Evolutionary conservation across 1,140 invertebrate species (phyloP), one percentile per base, ranked within the genome.

Genomic region (Caenorhabditis briggsae): DNA sequence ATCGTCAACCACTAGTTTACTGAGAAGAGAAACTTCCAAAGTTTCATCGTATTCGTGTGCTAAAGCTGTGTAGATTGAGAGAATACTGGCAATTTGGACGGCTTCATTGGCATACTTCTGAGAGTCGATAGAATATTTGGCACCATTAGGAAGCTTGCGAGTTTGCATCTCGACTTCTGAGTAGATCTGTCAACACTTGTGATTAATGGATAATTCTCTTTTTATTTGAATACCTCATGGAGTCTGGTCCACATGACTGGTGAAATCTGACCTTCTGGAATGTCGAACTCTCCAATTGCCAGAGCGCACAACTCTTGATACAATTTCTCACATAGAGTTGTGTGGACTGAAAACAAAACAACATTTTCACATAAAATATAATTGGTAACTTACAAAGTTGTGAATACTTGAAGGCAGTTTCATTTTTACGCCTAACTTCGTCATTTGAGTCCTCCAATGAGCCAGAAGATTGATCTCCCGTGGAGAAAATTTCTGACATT

Each of bases 21-120:
- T 78, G 8, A 78, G 46, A 7, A 78, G 23, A 50, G 70, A 78
- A 9, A 78, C 70, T 53, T 78, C 70, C 3, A n/a, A 2, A 20
- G 70, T 78, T 5, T 78, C 70, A 53, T 78, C 70, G 23, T 78
- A 78, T 23, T 78, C 70, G 33, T 78, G 70, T 12, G 70, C 70
- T 46, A 78, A 50, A 8, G 70, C 70, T 14, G 70, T 78, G 20
- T 78, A 78, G n/a, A 78, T 50, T 23, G 70, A 78, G 14, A 78
- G 33, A 78, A 78, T 46, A 50, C 70, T 78, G 6, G 70, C 70
- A 53, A 78, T 78, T 50, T 78, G 70, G 20, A 78, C 70, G 11
- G 70, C 70, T 23, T 78, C 70, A 14, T 78, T 78, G 8, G 70
- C 70, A n/a, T 78, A 78, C n/a, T 50, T 78, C 18, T 78, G 70